Evolutionary conservation across 1,140 invertebrate species (phyloP).

Genomic region (Dreissena polymorpha): DNA sequence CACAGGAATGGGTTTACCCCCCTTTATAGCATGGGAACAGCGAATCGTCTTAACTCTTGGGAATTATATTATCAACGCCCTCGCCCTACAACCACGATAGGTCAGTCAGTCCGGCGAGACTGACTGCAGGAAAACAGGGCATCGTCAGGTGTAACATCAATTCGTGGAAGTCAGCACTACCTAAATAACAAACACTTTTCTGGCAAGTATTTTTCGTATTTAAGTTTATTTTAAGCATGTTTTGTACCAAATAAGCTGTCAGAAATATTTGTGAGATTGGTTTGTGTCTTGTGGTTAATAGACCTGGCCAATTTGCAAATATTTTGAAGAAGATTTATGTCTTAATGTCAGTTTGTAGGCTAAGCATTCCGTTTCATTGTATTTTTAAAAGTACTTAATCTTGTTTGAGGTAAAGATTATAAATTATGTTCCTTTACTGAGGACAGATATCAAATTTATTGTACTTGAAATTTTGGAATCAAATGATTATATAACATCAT

Average conservation of each 20-base stretch:
- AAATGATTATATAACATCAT: no score
- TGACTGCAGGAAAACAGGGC: conserved; percentile 29
- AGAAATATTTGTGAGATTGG: conserved; percentile 1
- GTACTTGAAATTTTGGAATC: no score
- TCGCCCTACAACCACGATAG: conserved; percentile 4
- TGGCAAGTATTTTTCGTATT: conserved; percentile 75
- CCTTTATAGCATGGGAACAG: not conserved
- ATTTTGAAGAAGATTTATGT: no score
- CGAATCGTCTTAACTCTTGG: not conserved
- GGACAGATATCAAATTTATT: no score
- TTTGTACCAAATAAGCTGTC: conserved; percentile 6
- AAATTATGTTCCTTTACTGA: no score
- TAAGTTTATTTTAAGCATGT: conserved; percentile 53
- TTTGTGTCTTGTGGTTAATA: not conserved
- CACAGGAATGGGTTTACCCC: conserved; percentile 16
- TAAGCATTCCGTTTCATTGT: no score
- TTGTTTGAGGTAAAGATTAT: no score
- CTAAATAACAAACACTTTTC: conserved; percentile 44
- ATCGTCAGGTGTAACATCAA: not conserved
- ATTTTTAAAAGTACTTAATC: no score
- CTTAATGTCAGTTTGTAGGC: no score
- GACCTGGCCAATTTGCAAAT: conserved; percentile 20
- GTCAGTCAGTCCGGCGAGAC: conserved; percentile 47
- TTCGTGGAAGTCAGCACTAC: no score
- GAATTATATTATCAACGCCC: not conserved